These are phyloP conservation scores for Orchestia grillus DNA, from an alignment of 1,140 invertebrate species.

Conservation along the genomic window DNA sequence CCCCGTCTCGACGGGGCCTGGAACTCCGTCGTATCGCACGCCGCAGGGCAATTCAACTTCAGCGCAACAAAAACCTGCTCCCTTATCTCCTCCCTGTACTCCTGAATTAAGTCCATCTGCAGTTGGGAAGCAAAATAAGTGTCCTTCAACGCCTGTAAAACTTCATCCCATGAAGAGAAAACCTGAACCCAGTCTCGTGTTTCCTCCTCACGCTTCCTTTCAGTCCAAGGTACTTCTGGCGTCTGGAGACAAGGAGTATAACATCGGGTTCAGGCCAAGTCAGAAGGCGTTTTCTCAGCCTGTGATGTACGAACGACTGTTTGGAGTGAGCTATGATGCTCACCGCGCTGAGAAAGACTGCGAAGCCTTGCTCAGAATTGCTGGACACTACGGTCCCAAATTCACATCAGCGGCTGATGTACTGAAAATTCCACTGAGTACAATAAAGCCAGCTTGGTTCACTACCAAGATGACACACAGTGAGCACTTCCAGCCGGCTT, in stretches of 20 bases:
- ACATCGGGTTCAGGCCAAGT: not conserved
- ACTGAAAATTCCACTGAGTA: not conserved
- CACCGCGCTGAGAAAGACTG: constrained; percentile 39
- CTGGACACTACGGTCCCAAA: not conserved
- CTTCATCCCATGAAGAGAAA: not conserved
- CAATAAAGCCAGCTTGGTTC: constrained; percentile 9
- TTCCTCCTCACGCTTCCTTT: not conserved
- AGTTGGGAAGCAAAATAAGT: not conserved
- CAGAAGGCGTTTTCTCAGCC: constrained; percentile 24
- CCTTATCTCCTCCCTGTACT: not conserved
- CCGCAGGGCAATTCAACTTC: not conserved
- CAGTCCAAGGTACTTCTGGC: constrained; percentile 2
- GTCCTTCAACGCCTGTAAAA: not conserved
- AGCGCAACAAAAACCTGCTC: not conserved
- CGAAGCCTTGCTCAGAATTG: constrained; percentile 15
- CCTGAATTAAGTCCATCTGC: not conserved
- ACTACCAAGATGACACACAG: not conserved
- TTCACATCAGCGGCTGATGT: constrained; percentile 16
- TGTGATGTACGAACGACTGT: not conserved
- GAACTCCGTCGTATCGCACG: not conserved
- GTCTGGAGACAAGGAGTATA: not conserved
- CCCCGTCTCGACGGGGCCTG: too few species aligned
- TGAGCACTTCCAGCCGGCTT: constrained; percentile 9
- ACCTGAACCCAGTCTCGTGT: not conserved
- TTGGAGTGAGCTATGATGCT: not conserved